Evolutionary conservation across 92 coral and sea anemone genomes (phyloP), one percentile per base, ranked within the genome.

Genomic region (Phenganax subtilis): DNA sequence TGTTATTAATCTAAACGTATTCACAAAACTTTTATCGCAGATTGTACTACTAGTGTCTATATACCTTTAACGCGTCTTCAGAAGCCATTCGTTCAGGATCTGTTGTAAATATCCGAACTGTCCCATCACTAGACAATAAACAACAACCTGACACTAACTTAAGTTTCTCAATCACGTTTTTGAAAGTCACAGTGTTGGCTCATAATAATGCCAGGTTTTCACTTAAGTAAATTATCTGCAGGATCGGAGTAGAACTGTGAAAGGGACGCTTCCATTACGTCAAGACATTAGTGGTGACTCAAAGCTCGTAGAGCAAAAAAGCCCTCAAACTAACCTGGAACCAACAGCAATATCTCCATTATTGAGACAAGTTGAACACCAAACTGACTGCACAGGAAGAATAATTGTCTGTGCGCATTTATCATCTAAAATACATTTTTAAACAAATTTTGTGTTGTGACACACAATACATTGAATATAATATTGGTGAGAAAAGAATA

Each of bases 331-430:
- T 8, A 76, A 92, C 98, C 98, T 94, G 53, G 98, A 88, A 54
- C 98, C 98, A 71, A 89, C 84, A 51, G 92, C 92, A 80, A 94
- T 82, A 65, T 94, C 98, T 12, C 98, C 98, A 89, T 94, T 92
- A 51, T 85, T 84, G 52, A 94, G 82, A 73, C 98, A 92, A 10
- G 91, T 77, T 31, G 88, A 91, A 86, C 92, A 87, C 98, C 98
- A 94, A 15, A 94, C 91, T 31, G 98, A 91, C 69, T 90, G 94
- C 5, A 97, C 97, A 73, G 98, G 98, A 31, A 92, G 54, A 0
- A 96, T 90, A 62, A 94, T 92, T 7, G 90, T 85, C 86, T 96
- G 99, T 15, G 58, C 51, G 51, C 97, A 90, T 16, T 90, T 85
- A 44, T 90, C 96, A 6, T 85, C 99, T 96, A 76, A 7, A 79